Conservation (phyloP, 2,888 invertebrate species). For the Heliconius hortense region DNA sequence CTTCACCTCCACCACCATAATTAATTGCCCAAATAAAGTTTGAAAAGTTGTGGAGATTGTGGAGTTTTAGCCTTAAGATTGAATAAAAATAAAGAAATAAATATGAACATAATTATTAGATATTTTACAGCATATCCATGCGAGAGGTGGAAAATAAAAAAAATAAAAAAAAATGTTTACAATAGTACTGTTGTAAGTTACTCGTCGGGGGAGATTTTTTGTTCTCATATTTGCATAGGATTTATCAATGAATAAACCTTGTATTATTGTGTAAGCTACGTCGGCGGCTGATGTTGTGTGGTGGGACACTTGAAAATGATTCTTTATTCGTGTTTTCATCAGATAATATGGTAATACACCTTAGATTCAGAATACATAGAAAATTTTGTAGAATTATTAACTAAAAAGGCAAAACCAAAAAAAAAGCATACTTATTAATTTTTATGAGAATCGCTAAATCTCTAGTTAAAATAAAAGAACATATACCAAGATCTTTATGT, state of each 20-base stretch:
- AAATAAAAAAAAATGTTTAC: background rate
- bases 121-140: too few species aligned
- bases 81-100: background rate
- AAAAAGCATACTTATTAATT: too few species aligned
- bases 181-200: constrained; percentile 1
- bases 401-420: too few species aligned
- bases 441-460: too few species aligned
- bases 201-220: constrained; percentile 1
- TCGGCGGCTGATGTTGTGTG: background rate
- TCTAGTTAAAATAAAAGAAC: too few species aligned
- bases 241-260: background rate
- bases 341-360: background rate
- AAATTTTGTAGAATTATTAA: too few species aligned
- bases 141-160: background rate
- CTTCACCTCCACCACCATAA: too few species aligned
- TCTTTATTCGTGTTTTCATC: background rate
- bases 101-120: background rate
- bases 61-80: background rate
- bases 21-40: too few species aligned
- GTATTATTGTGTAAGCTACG: background rate
- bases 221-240: constrained; percentile 1
- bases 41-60: background rate
- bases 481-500: too few species aligned
- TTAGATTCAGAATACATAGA: background rate
- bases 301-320: background rate